Evolutionary conservation across 2,113 vertebrate genomes (phyloP).

Genomic region (Lepisosteus osseus): DNA sequence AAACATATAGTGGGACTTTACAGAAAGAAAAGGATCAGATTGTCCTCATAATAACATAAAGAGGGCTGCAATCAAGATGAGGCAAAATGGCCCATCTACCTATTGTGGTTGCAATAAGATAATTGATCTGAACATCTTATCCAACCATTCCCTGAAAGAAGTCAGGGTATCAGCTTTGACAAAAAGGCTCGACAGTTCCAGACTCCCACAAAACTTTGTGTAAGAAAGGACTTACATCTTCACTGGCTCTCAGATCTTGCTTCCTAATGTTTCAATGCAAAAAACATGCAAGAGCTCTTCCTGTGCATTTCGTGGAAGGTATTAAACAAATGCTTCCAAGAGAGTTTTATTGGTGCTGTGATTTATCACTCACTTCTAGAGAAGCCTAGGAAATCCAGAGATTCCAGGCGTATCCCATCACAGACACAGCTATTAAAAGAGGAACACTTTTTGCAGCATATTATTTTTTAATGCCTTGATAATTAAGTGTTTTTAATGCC

Average conservation of each 20-base stretch:
- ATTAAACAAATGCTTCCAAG: slow-evolving; percentile 59
- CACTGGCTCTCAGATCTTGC: slow-evolving; percentile 37
- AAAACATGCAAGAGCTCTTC: slow-evolving; percentile 38
- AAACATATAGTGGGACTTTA: no score
- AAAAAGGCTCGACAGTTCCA: no score
- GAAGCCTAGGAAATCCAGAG: slow-evolving; percentile 39
- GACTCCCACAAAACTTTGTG: no score
- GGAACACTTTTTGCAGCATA: slow-evolving; percentile 9
- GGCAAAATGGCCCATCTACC: no score
- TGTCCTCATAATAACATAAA: no score
- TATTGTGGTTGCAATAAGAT: no score
- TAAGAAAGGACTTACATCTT: not conserved
- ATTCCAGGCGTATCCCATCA: slow-evolving; percentile 49
- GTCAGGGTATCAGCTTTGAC: no score
- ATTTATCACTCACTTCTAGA: slow-evolving; percentile 54
- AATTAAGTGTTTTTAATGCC: slow-evolving; percentile 5
- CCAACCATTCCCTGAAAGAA: no score
- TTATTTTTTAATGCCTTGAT: not conserved
- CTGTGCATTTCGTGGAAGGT: slow-evolving; percentile 50
- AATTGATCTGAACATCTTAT: no score
- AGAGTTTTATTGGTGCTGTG: slow-evolving; percentile 60
- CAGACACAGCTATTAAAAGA: slow-evolving; percentile 25
- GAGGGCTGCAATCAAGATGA: no score
- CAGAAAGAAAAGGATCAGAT: no score
- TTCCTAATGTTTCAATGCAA: slow-evolving; percentile 51